These are phyloP conservation scores for Amblyraja radiata DNA, from an alignment of 2,797 vertebrate genomes.

Conservation along the genomic window DNA sequence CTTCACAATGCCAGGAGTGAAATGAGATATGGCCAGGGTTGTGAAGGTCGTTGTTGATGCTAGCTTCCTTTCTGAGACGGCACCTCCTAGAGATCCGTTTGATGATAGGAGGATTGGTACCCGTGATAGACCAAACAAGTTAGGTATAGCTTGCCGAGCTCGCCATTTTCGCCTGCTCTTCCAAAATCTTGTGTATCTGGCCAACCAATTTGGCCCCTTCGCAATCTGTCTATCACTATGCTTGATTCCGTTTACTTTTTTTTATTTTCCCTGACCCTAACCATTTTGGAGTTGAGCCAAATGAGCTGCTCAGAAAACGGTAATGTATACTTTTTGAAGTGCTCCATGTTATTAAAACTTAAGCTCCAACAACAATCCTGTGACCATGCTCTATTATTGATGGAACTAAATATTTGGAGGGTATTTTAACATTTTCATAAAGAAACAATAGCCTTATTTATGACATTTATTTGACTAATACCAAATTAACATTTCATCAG, in stretches of 20 bases:
- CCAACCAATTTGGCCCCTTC: not conserved
- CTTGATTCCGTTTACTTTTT: not conserved
- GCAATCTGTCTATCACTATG: not conserved
- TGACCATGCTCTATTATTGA: not conserved
- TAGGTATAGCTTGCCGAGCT: not conserved
- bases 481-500: not conserved
- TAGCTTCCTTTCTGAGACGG: no score
- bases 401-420: not conserved
- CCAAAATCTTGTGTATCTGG: not conserved
- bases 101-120: no score
- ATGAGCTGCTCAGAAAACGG: not conserved
- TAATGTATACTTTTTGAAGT: not conserved
- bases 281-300: not conserved
- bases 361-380: not conserved
- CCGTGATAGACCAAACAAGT: no score
- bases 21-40: no score
- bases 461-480: not conserved
- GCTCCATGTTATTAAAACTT: not conserved
- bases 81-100: no score
- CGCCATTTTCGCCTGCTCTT: not conserved
- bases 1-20: no score
- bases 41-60: no score
- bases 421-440: not conserved
- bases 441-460: not conserved
- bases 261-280: not conserved